Evolutionary conservation across 1,140 invertebrate genomes (phyloP).

Genomic region (Lysiphlebus fabarum): DNA sequence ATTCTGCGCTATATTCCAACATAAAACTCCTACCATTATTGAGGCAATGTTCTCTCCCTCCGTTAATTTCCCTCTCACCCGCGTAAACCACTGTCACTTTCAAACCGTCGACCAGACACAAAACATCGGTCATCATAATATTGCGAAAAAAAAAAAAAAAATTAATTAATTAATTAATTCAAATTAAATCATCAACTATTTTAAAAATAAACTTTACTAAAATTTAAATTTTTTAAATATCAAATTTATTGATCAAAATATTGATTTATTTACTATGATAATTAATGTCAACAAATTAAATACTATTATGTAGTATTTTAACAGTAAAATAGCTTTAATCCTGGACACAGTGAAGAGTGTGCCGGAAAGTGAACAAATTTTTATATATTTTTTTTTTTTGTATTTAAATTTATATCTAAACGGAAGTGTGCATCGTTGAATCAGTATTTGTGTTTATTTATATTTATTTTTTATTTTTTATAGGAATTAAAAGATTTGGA

Average conservation of each 20-base stretch:
- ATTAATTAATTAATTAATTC: background rate
- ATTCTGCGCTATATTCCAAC: conserved; percentile 24
- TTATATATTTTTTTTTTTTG: too few relatives aligned
- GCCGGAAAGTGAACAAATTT: conserved; percentile 19
- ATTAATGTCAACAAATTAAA: too few relatives aligned
- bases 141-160: background rate
- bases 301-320: too few relatives aligned
- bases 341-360: background rate
- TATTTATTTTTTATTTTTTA: too few relatives aligned
- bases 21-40: conserved; percentile 39
- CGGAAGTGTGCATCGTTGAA: conserved; percentile 25
- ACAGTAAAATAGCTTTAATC: too few relatives aligned
- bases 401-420: background rate
- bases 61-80: conserved; percentile 42
- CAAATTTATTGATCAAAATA: too few relatives aligned
- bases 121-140: conserved; percentile 32
- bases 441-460: background rate
- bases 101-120: conserved; percentile 43
- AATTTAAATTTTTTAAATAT: too few relatives aligned
- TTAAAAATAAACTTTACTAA: too few relatives aligned
- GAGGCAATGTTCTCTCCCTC: conserved; percentile 13
- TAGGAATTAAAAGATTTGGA: too few relatives aligned
- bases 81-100: conserved; percentile 49
- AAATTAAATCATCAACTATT: background rate
- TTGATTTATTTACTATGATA: too few relatives aligned